Percentiles rank a stretch among this genome's conserved stretches.
Evolutionary conservation across 2,888 invertebrate species (phyloP).

Genomic region (Labia minor): DNA sequence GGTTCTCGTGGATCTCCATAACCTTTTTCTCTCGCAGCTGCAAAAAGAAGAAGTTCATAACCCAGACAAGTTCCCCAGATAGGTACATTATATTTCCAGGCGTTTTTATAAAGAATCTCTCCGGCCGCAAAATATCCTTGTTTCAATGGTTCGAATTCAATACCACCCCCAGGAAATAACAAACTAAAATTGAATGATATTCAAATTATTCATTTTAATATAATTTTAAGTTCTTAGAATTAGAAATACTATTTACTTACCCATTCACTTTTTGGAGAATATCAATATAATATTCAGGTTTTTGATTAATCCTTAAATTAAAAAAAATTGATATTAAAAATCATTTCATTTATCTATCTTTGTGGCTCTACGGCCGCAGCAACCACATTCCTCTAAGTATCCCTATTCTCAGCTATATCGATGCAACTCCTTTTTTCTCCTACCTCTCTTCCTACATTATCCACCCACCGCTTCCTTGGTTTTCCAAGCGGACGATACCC

Average conservation of each 20-base stretch:
- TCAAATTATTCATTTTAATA: no score
- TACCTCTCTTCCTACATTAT: no score
- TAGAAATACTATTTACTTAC: not conserved
- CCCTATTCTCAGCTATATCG: no score
- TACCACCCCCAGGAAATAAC: slow-evolving; percentile 70
- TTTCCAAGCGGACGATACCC: no score
- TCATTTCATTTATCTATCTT: no score
- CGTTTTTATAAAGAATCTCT: slow-evolving; percentile 50
- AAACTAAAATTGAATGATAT: slow-evolving; percentile 49
- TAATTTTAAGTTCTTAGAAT: not conserved
- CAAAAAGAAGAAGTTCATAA: slow-evolving; percentile 63
- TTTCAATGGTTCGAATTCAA: slow-evolving; percentile 54
- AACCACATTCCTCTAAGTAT: no score
- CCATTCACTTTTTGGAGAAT: not conserved
- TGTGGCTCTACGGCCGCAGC: no score
- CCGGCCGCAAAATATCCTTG: slow-evolving; percentile 67
- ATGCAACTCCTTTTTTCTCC: no score
- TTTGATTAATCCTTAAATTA: not conserved
- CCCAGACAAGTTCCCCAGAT: slow-evolving; percentile 84
- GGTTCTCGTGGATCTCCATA: slow-evolving; percentile 46
- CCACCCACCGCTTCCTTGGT: no score
- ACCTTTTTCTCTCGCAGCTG: slow-evolving; percentile 41
- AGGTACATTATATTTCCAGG: slow-evolving; percentile 65
- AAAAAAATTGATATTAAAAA: no score
- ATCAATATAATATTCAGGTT: not conserved